Evolutionary conservation across 2,113 vertebrate species (phyloP), one percentile per base, ranked within the genome.

Genomic region (Calonectris borealis): DNA sequence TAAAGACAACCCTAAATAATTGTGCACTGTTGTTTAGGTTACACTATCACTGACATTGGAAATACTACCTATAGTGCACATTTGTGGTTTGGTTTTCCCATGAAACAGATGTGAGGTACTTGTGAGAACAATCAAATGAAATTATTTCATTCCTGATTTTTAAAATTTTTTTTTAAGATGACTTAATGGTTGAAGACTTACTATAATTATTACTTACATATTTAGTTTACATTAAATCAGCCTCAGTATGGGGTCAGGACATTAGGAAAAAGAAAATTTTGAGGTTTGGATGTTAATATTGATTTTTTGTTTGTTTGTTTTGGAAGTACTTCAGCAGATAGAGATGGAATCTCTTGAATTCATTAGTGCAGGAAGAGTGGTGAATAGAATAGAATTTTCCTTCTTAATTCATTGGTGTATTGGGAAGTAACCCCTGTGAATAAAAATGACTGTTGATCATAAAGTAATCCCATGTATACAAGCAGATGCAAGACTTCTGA

Each of bases 1-100:
- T 72, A 42, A 69, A 94, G 65, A 55, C 29, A 70, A 32, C n/a
- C 20, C 32, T 44, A 78, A 84, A 76, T 85, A 90, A 61, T 21
- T n/a, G 42, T 81, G 15, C 34, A 12, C 49, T 40, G 27, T 68
- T 83, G 27, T 71, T 94, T 57, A 40, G 16, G 15, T 91, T 94
- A 46, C 14, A 11, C 5, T 70, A 21, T 94, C 25, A 36, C 54
- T 83, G 83, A 42, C 32, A 70, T 11, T 38, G 12, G 68, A 73
- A 93, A 76, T 86, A 27, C 7, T 83, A 70, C 46, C 75, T 83
- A 11, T 19, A n/a, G 49, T 51, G 44, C 68, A 64, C 21, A 29
- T 36, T 71, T 94, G 60, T 86, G 87, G 68, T 86, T 94, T 94
- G 7, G 10, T 90, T 95, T 89, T 90, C 68, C 89, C 68, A 11